Evolutionary conservation across 2,797 vertebrate species (phyloP), one percentile per base, ranked within the genome.

Genomic region (Sebastes flavidus): DNA sequence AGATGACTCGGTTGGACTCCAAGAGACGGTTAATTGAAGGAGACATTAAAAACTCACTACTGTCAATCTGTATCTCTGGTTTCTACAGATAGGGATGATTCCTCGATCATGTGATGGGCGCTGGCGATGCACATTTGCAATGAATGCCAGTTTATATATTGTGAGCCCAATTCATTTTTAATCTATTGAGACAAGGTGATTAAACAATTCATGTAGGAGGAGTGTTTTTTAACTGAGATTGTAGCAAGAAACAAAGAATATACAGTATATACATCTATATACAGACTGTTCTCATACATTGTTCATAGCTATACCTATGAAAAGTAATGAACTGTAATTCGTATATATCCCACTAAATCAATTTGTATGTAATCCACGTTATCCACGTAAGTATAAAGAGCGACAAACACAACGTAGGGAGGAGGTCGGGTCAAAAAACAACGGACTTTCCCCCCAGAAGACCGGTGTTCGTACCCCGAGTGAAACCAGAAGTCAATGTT

Each of bases 1-100:
- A 71, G 89, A 91, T 86, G 90, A 91, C 80, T 91, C 82, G 9
- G 77, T 92, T 85, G 88, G 90, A 92, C 91, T 92, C 90, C 80
- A 72, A 77, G 76, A 90, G 83, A 90, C 68, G 87, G 87, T 92
- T 94, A 93, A 95, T 93, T 95, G 89, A 93, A 94, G 81, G 82
- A 87, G 84, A 87, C 81, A 73, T 84, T 88, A 87, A 92, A 88
- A 93, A 93, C 84, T 88, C 87, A 77, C 89, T 65, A 75, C 75
- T 87, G 90, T 90, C 89, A 91, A 78, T 91, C 84, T 46, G 74
- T 56, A 86, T 86, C 78, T 91, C 81, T 24, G 30, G 16, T 82
- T 90, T 87, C 82, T 20, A 29, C 27, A 27, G 77, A 91, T 65
- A 42, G 75, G 68, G 72, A 54, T 4, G 30, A 65, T 86, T 78